Percentiles rank a stretch among this genome's conserved stretches.
Evolutionary conservation across 2,888 invertebrate species (phyloP).

Genomic region (Netelia fuscicornis): DNA sequence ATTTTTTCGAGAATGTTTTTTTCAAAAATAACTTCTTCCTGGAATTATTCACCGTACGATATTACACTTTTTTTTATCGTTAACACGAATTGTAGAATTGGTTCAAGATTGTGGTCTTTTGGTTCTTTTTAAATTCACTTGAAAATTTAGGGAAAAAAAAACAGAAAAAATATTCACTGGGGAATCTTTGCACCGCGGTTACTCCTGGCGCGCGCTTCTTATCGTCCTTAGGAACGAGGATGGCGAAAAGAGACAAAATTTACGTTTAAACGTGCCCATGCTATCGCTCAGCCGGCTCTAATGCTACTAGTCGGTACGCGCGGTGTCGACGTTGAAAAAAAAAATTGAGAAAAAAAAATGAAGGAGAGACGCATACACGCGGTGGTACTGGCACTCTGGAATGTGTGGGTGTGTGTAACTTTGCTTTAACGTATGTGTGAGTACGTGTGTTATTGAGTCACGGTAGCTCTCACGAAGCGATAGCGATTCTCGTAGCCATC

Average conservation of each 20-base stretch:
- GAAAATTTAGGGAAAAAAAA: no score
- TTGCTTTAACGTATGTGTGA: background rate
- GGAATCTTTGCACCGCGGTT: background rate
- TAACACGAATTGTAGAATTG: no score
- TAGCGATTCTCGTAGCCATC: conserved; percentile 66
- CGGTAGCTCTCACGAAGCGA: conserved; percentile 73
- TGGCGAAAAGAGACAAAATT: conserved; percentile 10
- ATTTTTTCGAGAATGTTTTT: no score
- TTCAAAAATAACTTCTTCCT: no score
- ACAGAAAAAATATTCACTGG: no score
- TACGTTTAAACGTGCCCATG: conserved; percentile 49
- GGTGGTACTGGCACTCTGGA: conserved; percentile 47
- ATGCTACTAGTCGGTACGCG: conserved; percentile 73
- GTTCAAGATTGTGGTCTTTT: no score
- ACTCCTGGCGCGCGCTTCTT: background rate
- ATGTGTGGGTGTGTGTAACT: conserved; percentile 12
- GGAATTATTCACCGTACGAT: no score
- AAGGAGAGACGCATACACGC: conserved; percentile 30
- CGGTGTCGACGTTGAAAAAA: conserved; percentile 32
- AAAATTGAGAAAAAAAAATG: background rate
- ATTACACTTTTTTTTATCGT: no score
- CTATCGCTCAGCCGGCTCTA: conserved; percentile 76
- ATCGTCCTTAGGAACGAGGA: background rate
- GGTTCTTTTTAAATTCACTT: background rate
- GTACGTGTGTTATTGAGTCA: conserved; percentile 53